Base-by-base conservation (phyloP, 2,888 invertebrate genomes). In the Plemyria rubiginata region DNA sequence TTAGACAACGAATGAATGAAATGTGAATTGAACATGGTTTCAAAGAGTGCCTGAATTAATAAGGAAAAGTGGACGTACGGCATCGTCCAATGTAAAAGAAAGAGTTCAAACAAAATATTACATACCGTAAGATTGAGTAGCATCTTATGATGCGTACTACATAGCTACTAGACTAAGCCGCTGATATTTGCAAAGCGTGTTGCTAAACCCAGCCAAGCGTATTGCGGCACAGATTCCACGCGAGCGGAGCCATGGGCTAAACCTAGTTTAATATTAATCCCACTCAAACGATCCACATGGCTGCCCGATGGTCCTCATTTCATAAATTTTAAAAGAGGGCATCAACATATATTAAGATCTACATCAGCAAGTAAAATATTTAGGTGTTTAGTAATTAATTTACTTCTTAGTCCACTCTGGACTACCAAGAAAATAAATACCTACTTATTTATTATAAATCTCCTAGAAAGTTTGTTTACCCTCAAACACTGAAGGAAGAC, bases 261-360 rank as follows among this genome's bases (percentile, higher is more conserved):
- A 52, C 15, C 36, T 51, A 52, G 51, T 52, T 40, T 51, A 55
- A 49, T 61, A 54, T 45, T 56, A 61, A 52, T 55, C 51, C 52
- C 16, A 22, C 40, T 15, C 16, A 52, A 61, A 51, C 55, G 51
- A 29, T 38, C 32, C 45, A 16, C 45, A 16, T 54, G 36, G n/a
- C 53, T 49, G 13, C 48, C 40, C 41, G 41, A 11, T 38, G 12
- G 45, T 45, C 45, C 40, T 41, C 13, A 56, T 57, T 50, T 43
- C 29, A 32, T 36, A 49, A 29, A 49, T 13, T 7, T 13, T 41
- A 54, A 29, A 29, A 22, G 12, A 48, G 28, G 28, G n/a, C 22
- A 46, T 13, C 13, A 7, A 45, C 9, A 16, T 45, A n/a, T n/a
- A n/a, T 45, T 15, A 15, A 15, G 45, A 45, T 45, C 9, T 13